These are phyloP conservation scores for Papilio elwesi DNA, from an alignment of 2,888 invertebrate species.

Conservation along the genomic window DNA sequence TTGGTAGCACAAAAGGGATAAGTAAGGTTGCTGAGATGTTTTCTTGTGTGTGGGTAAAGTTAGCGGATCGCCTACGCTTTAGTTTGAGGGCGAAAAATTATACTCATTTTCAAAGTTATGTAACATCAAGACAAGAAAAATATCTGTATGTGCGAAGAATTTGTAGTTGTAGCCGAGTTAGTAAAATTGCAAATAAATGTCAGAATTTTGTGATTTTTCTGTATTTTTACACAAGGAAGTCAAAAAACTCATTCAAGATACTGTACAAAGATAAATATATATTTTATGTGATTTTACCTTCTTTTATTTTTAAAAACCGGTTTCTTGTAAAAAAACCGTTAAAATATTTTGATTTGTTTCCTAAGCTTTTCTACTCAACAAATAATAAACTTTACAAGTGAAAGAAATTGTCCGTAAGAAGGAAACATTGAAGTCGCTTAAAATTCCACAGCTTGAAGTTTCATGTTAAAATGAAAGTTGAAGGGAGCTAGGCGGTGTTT, in stretches of 20 bases:
- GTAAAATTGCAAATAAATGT: no score
- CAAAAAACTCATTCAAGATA: no score
- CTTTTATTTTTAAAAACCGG: no score
- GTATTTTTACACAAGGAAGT: no score
- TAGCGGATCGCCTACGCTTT: neutral
- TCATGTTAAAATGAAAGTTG: conserved; percentile 11
- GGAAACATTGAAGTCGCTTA: conserved; percentile 27
- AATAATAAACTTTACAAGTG: conserved; percentile 19
- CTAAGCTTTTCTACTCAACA: neutral
- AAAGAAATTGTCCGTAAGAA: conserved; percentile 13
- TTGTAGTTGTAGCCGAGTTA: no score
- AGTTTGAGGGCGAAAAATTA: neutral
- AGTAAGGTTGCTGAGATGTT: no score
- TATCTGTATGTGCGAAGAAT: neutral
- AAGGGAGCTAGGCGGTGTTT: neutral
- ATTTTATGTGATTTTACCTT: neutral
- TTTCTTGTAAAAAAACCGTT: neutral
- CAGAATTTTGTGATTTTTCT: no score
- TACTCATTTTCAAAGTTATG: neutral
- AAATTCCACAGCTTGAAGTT: conserved; percentile 25
- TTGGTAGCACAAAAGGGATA: no score
- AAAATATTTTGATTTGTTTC: neutral
- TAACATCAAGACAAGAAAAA: neutral
- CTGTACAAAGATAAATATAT: no score
- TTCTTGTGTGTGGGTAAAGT: neutral